Conservation (phyloP, 1,140 invertebrate species). For the Drosophila grimshawi region DNA sequence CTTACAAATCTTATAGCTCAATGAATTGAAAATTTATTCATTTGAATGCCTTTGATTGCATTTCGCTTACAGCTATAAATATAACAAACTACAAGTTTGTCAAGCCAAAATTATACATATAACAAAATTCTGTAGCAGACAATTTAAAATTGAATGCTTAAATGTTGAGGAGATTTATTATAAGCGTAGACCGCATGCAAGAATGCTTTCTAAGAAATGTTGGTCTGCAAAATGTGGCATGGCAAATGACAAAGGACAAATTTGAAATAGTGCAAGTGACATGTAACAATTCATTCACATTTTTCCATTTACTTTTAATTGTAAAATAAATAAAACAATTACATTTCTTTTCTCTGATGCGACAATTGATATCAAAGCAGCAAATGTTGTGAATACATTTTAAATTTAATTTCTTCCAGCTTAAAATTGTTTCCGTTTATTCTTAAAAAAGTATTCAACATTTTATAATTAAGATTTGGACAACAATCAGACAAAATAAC, state of each 20-base stretch:
- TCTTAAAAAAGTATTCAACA: neutral
- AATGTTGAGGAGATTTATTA: neutral
- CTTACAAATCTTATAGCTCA: neutral
- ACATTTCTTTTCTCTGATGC: neutral
- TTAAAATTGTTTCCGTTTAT: neutral
- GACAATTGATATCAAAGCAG: neutral
- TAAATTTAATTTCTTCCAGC: neutral
- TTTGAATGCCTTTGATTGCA: slow-evolving; percentile 5
- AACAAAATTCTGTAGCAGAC: slow-evolving; percentile 1
- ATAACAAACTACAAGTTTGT: neutral
- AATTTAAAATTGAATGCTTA: neutral
- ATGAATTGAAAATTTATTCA: slow-evolving; percentile 1
- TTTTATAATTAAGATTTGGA: neutral
- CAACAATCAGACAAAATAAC: neutral
- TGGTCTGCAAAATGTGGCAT: no score
- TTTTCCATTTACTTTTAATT: neutral
- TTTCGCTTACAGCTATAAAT: neutral
- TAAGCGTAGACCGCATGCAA: no score
- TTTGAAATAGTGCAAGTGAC: neutral
- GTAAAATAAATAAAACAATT: no score
- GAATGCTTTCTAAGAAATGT: neutral
- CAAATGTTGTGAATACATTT: slow-evolving; percentile 3
- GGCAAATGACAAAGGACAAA: neutral
- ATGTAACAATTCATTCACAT: neutral
- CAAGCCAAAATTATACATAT: neutral